Evolutionary conservation across 2,888 invertebrate genomes (phyloP).

Genomic region (Melanostoma scalare): DNA sequence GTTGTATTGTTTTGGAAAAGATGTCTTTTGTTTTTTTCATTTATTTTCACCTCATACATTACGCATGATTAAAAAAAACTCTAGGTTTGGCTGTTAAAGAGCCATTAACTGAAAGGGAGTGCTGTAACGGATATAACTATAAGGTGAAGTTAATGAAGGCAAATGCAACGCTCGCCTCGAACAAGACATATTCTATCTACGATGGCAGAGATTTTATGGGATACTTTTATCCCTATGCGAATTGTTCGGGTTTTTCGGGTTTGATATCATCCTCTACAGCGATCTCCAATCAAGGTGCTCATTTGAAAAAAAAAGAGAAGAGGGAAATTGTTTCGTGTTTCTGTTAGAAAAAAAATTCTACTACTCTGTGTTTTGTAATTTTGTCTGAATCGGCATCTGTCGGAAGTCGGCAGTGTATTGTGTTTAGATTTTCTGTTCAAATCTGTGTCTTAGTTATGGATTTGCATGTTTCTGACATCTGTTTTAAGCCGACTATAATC

Average conservation of each 20-base stretch:
- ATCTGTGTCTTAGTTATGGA: no score
- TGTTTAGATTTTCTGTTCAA: slow-evolving; percentile 1
- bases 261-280: slow-evolving; percentile 8
- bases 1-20: slow-evolving; percentile 72
- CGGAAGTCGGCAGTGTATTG: neutral
- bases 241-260: slow-evolving; percentile 42
- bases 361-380: slow-evolving; percentile 6
- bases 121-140: slow-evolving; percentile 43
- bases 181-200: slow-evolving; percentile 31
- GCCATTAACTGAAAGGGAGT: slow-evolving; percentile 44
- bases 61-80: neutral
- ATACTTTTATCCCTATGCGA: slow-evolving; percentile 27
- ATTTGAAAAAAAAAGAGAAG: slow-evolving; percentile 5
- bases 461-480: no score
- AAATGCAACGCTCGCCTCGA: slow-evolving; percentile 38
- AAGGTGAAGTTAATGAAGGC: slow-evolving; percentile 39
- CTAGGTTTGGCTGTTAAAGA: slow-evolving; percentile 27
- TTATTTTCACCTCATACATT: slow-evolving; percentile 36
- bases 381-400: neutral
- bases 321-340: slow-evolving; percentile 44
- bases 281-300: slow-evolving; percentile 56
- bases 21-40: slow-evolving; percentile 29
- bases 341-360: slow-evolving; percentile 25
- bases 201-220: slow-evolving; percentile 46
- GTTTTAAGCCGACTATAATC: no score